phyloP scores from a whole-genome alignment of 2,888 invertebrate genomes.

The Chymomyza caudatula region DNA sequence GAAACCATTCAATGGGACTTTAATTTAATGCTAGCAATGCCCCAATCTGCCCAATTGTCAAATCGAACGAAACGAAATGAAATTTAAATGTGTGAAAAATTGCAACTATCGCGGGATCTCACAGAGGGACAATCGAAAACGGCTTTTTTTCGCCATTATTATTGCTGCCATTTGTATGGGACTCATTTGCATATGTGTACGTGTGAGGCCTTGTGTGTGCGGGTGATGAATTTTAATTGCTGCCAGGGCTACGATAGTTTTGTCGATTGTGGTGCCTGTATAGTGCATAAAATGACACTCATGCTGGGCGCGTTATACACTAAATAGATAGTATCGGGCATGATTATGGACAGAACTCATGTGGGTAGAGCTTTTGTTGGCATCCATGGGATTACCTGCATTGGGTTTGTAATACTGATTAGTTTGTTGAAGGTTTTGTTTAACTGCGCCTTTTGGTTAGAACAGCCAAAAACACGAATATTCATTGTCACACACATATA shows the following conservation, averaged over 20 bases:
- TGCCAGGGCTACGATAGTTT: not conserved
- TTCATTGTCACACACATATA: not conserved
- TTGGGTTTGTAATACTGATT: not conserved
- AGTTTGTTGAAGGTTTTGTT: not conserved
- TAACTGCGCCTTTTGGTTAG: not conserved
- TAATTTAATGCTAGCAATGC: slow-evolving; percentile 11
- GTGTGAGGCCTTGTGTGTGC: slow-evolving; percentile 3
- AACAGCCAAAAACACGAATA: not conserved
- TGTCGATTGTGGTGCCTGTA: too few species aligned
- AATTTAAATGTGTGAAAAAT: slow-evolving; percentile 44
- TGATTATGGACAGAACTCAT: not conserved
- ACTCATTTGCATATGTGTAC: slow-evolving; percentile 47
- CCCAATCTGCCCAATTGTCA: not conserved
- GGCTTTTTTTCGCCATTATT: slow-evolving; percentile 12
- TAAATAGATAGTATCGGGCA: too few species aligned
- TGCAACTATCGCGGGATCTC: slow-evolving; percentile 31
- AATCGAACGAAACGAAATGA: slow-evolving; percentile 26
- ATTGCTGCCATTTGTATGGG: slow-evolving; percentile 6
- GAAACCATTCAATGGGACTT: slow-evolving; percentile 38
- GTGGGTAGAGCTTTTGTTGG: not conserved
- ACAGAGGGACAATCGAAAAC: slow-evolving; percentile 27
- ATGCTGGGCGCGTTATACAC: too few species aligned
- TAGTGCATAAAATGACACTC: too few species aligned
- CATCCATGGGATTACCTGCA: slow-evolving; percentile 46
- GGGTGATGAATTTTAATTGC: slow-evolving; percentile 15